These are phyloP conservation scores for Trissolcus japonicus DNA, from an alignment of 2,888 invertebrate species.

Conservation along the genomic window DNA sequence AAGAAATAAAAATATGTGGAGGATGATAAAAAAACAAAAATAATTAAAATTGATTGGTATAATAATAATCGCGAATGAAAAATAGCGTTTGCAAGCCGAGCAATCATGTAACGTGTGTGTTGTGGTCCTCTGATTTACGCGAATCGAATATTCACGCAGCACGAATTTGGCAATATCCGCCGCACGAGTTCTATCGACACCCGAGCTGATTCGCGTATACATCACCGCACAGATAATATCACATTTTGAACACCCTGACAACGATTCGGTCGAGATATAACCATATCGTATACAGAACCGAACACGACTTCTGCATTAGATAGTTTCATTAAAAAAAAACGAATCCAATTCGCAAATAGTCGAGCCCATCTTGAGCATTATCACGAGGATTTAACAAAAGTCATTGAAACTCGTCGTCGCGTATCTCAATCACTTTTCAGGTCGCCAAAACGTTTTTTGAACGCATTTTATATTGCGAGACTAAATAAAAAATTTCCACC, in stretches of 20 bases:
- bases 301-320: conserved; percentile 45
- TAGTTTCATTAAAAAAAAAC: conserved; percentile 51
- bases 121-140: conserved; percentile 56
- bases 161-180: conserved; percentile 59
- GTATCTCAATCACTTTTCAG: too few species aligned
- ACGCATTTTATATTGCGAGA: too few species aligned
- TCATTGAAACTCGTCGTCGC: too few species aligned
- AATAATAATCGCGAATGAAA: conserved; percentile 37
- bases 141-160: conserved; percentile 58
- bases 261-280: conserved; percentile 48
- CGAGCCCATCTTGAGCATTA: too few species aligned
- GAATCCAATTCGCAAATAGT: too few species aligned
- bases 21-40: too few species aligned
- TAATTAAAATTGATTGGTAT: conserved; percentile 30
- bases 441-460: too few species aligned
- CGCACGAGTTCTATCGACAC: conserved; percentile 50
- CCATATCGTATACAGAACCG: conserved; percentile 51
- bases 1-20: too few species aligned
- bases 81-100: conserved; percentile 50
- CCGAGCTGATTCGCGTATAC: conserved; percentile 54
- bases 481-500: too few species aligned
- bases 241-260: conserved; percentile 52
- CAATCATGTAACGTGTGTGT: conserved; percentile 58
- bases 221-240: conserved; percentile 53
- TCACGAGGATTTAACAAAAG: too few species aligned